A percentile compares a stretch with the other conserved stretches of the same genome.
Evolutionary conservation across 2,113 vertebrate species (phyloP).

Genomic region (Orthochromis indermauri): DNA sequence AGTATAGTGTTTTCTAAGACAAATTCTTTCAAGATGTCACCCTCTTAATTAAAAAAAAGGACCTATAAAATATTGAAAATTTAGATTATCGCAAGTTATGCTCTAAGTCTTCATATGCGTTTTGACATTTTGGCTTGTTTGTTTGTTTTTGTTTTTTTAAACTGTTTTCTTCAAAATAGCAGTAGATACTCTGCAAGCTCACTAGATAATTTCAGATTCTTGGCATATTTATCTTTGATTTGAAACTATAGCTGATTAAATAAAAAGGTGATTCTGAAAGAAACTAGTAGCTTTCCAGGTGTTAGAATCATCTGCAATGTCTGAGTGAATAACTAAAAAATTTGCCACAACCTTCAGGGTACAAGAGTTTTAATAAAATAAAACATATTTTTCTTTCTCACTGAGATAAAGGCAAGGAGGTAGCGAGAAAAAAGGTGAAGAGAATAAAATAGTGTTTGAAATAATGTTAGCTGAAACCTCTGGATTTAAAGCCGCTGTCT

Average conservation of each 20-base stretch:
- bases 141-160: not conserved
- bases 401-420: not conserved
- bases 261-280: not conserved
- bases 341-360: not conserved
- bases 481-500: not conserved
- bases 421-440: not conserved
- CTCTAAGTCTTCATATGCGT: not conserved
- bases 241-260: not conserved
- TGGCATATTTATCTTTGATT: not conserved
- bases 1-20: not conserved
- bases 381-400: not conserved
- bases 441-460: not conserved
- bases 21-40: not conserved
- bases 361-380: not conserved
- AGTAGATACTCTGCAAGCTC: not conserved
- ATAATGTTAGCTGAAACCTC: not conserved
- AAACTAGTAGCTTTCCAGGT: conserved; percentile 9
- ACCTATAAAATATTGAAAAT: not conserved
- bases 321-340: conserved; percentile 10
- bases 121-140: not conserved
- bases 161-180: not conserved
- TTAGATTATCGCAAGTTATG: not conserved
- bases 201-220: not conserved
- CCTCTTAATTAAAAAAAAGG: not conserved
- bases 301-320: conserved; percentile 7